Conservation (phyloP, 2,888 invertebrate species). For the Axea sp. region DNA sequence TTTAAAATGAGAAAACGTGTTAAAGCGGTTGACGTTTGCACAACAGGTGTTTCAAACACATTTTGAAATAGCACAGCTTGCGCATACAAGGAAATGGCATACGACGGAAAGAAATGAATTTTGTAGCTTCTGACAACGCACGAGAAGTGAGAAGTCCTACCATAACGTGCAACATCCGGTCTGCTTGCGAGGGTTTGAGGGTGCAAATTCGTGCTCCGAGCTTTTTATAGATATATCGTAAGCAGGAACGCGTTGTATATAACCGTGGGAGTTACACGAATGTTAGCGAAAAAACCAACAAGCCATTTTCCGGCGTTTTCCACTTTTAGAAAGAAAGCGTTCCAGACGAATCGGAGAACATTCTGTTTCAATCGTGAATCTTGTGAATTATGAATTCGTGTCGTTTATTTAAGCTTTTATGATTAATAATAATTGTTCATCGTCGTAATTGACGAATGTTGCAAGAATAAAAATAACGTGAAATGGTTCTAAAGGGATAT, state of each 20-base stretch:
- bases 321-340: constrained; percentile 35
- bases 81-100: constrained; percentile 52
- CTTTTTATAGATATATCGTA: constrained; percentile 60
- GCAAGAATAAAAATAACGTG: too few relatives aligned
- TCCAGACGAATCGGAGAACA: too few relatives aligned
- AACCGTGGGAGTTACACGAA: constrained; percentile 57
- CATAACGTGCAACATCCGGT: constrained; percentile 62
- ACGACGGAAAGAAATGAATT: constrained; percentile 55
- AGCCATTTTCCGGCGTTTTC: constrained; percentile 50
- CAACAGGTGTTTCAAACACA: constrained; percentile 59
- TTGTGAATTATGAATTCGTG: not conserved
- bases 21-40: constrained; percentile 50
- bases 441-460: too few relatives aligned
- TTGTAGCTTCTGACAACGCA: constrained; percentile 46
- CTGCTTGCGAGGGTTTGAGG: constrained; percentile 60
- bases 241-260: constrained; percentile 47
- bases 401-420: too few relatives aligned
- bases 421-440: too few relatives aligned
- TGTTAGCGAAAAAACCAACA: constrained; percentile 54
- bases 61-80: constrained; percentile 56
- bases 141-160: constrained; percentile 49
- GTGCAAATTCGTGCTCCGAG: constrained; percentile 62
- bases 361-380: not conserved
- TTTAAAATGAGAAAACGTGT: constrained; percentile 27
- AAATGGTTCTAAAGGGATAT: too few relatives aligned